Percentiles rank a stretch among this genome's conserved stretches.
Conservation (phyloP, 2,888 invertebrate species). For the Anthrax anthrax region DNA sequence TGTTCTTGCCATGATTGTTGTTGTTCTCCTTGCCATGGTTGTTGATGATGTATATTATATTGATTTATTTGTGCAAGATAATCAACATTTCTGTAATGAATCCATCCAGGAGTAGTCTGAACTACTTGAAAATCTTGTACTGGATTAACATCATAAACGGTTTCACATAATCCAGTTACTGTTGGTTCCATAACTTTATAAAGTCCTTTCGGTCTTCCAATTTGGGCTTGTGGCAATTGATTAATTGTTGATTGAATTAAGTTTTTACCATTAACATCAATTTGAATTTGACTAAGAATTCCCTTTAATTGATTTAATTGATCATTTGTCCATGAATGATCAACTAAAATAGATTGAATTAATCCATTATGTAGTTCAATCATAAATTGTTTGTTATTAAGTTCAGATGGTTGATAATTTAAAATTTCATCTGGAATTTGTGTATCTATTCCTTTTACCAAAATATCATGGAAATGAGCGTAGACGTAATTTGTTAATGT, state of each 20-base stretch:
- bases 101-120: slow-evolving; percentile 39
- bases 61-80: not conserved
- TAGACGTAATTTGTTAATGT: slow-evolving; percentile 39
- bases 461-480: slow-evolving; percentile 39
- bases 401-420: slow-evolving; percentile 39
- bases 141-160: slow-evolving; percentile 51
- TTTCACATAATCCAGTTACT: slow-evolving; percentile 54
- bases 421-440: slow-evolving; percentile 37
- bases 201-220: slow-evolving; percentile 39
- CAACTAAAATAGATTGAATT: slow-evolving; percentile 42
- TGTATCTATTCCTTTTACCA: slow-evolving; percentile 38
- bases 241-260: slow-evolving; percentile 37
- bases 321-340: slow-evolving; percentile 40
- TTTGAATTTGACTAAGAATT: slow-evolving; percentile 52
- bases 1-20: not conserved
- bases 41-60: not conserved
- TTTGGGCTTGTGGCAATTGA: slow-evolving; percentile 33
- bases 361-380: slow-evolving; percentile 46
- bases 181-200: slow-evolving; percentile 58
- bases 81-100: slow-evolving; percentile 15
- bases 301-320: slow-evolving; percentile 56
- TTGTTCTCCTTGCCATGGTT: not conserved
- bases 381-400: slow-evolving; percentile 45
- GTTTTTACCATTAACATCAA: slow-evolving; percentile 47
- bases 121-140: slow-evolving; percentile 42